phyloP scores from a whole-genome alignment of 2,113 vertebrate genomes.

The Calypte anna region DNA sequence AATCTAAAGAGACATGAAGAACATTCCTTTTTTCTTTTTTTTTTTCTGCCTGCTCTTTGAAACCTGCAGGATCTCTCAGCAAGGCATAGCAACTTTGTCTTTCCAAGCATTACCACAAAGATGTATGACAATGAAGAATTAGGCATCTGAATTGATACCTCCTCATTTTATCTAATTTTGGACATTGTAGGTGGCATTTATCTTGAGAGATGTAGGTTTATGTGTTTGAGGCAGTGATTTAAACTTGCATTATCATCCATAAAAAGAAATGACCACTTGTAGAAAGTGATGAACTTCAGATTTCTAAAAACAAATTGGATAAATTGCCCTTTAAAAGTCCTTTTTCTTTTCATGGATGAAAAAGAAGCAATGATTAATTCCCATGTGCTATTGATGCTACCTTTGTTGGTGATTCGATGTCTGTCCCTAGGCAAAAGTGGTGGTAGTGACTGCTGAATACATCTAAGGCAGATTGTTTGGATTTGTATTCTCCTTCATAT shows the following conservation, averaged over 20 bases:
- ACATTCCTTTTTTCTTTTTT: background rate
- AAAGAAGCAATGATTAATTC: background rate
- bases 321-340: background rate
- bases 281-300: background rate
- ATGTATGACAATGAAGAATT: background rate
- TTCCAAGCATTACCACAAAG: background rate
- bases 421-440: background rate
- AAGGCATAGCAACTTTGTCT: background rate
- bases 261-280: background rate
- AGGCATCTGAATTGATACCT: background rate
- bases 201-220: background rate
- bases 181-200: background rate
- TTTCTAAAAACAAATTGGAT: background rate
- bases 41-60: background rate
- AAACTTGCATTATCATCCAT: background rate
- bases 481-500: background rate
- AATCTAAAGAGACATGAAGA: conserved; percentile 29
- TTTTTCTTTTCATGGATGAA: background rate
- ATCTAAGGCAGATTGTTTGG: background rate
- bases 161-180: background rate
- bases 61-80: conserved; percentile 9
- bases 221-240: background rate
- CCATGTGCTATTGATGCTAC: background rate
- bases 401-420: fast-evolving
- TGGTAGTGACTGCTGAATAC: background rate